phyloP scores from a whole-genome alignment of 2,797 vertebrate genomes.

The Lepus oiostolus region DNA sequence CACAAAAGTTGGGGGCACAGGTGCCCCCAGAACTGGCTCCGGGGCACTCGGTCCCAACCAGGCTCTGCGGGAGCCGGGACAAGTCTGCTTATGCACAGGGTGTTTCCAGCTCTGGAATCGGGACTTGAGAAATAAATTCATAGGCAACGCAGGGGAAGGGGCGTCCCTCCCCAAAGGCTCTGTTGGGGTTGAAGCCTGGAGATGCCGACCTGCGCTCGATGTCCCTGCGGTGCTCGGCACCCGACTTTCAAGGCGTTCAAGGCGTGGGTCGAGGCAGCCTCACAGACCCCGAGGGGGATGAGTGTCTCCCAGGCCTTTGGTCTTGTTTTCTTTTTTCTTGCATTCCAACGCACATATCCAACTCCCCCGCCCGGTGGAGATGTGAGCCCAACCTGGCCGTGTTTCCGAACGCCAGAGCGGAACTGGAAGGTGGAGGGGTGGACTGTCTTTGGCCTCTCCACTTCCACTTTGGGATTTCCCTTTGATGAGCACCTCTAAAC shows the following conservation, averaged over 20 bases:
- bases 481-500: neutral
- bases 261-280: neutral
- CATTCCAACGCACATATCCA: neutral
- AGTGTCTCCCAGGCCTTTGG: neutral
- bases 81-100: too few species aligned
- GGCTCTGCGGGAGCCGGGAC: too few species aligned
- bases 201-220: neutral
- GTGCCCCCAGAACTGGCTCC: neutral
- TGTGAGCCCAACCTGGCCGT: too few species aligned
- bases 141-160: neutral
- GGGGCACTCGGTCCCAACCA: neutral
- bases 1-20: neutral
- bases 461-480: neutral
- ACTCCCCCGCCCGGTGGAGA: neutral
- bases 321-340: too few species aligned
- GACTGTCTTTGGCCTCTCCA: neutral
- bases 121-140: neutral
- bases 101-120: neutral
- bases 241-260: neutral
- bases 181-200: neutral
- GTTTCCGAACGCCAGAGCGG: neutral
- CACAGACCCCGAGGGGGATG: fast-evolving
- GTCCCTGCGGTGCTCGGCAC: too few species aligned
- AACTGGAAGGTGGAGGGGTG: neutral
- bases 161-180: neutral